A percentile compares a stretch with the other conserved stretches of the same genome.
These are phyloP conservation scores for Delia radicum DNA, from an alignment of 1,140 invertebrate genomes.

Conservation along the genomic window DNA sequence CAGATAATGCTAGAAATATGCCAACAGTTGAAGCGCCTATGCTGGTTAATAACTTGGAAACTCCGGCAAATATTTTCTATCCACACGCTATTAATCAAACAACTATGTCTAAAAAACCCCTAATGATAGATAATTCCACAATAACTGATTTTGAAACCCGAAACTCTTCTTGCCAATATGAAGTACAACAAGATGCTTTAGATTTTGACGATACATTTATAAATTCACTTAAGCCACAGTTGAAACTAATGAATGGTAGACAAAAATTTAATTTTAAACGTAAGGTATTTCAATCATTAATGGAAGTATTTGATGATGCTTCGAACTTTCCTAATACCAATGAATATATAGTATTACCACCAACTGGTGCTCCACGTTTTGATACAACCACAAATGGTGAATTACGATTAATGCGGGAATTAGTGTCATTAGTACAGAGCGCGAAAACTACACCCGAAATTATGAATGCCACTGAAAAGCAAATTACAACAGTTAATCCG, in stretches of 20 bases:
- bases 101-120: too few relatives aligned
- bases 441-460: slow-evolving; percentile 10
- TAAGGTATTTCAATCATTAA: not conserved
- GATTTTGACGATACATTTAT: not conserved
- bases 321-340: not conserved
- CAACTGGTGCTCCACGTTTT: not conserved
- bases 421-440: not conserved
- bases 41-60: not conserved
- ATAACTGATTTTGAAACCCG: not conserved
- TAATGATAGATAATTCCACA: not conserved
- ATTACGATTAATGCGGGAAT: not conserved
- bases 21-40: not conserved
- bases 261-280: slow-evolving; percentile 11
- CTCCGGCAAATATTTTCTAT: not conserved
- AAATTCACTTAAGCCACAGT: not conserved
- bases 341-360: not conserved
- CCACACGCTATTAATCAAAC: too few relatives aligned
- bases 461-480: not conserved
- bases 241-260: not conserved
- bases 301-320: slow-evolving; percentile 22
- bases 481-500: not conserved
- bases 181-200: not conserved
- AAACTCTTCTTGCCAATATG: not conserved
- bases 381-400: not conserved
- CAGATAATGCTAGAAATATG: not conserved